Conservation (phyloP, 2,797 vertebrate genomes). For the Mormyrus proboscirostris region DNA sequence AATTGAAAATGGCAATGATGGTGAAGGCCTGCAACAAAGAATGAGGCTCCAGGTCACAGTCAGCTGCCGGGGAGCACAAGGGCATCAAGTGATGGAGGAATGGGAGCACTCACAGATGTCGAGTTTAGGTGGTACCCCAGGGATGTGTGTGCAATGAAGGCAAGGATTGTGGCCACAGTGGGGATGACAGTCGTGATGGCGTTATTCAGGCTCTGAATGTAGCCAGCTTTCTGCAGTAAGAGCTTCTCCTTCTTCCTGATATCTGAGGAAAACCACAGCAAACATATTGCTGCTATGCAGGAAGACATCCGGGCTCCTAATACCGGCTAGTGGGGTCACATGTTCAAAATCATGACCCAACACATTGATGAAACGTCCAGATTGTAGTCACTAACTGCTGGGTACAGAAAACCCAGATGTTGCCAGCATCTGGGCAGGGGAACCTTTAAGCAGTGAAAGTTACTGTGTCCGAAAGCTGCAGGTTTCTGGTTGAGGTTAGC, state of each 20-base stretch:
- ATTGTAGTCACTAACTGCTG: background rate
- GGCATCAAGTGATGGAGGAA: background rate
- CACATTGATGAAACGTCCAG: background rate
- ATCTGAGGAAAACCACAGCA: conserved; percentile 40
- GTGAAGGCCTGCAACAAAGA: conserved; percentile 62
- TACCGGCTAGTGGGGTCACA: background rate
- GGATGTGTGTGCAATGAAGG: conserved; percentile 64
- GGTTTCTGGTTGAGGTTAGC: background rate
- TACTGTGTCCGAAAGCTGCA: background rate
- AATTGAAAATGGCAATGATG: conserved; percentile 69
- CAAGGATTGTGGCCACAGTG: conserved; percentile 58
- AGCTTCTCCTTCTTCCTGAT: conserved; percentile 60
- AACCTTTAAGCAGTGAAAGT: background rate
- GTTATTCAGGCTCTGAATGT: conserved; percentile 62
- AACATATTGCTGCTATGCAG: background rate
- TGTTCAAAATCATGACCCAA: background rate
- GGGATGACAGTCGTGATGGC: conserved; percentile 56
- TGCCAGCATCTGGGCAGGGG: background rate
- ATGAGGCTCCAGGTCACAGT: background rate
- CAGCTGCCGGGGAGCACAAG: background rate
- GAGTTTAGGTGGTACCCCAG: conserved; percentile 48
- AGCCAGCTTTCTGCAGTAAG: conserved; percentile 54
- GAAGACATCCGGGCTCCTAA: background rate
- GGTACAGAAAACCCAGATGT: background rate
- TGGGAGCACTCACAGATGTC: conserved; percentile 45